Evolutionary conservation across 1,140 invertebrate genomes (phyloP).

Genomic region (Leptinotarsa defecta): DNA sequence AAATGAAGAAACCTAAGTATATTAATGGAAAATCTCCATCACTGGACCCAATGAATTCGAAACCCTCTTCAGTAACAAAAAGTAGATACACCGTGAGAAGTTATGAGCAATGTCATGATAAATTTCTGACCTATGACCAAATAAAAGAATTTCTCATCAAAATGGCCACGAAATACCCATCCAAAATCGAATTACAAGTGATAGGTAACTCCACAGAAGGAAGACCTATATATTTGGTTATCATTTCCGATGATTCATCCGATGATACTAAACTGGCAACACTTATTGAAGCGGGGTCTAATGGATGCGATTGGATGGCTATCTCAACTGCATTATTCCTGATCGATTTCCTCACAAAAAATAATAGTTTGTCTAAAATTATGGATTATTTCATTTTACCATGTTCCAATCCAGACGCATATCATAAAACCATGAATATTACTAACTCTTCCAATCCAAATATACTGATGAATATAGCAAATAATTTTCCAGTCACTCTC

Average conservation of each 20-base stretch:
- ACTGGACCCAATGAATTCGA: not conserved
- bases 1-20: not conserved
- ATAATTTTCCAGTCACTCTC: conserved; percentile 36
- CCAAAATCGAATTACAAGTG: conserved; percentile 17
- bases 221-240: conserved; percentile 37
- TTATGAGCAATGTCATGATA: conserved; percentile 36
- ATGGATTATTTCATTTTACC: conserved; percentile 41
- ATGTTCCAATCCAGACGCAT: conserved; percentile 44
- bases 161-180: conserved; percentile 29
- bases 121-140: conserved; percentile 39
- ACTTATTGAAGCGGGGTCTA: conserved; percentile 40
- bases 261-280: conserved; percentile 29
- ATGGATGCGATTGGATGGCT: conserved; percentile 36
- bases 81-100: not conserved
- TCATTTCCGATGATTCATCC: conserved; percentile 21
- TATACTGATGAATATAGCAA: conserved; percentile 27
- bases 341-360: conserved; percentile 38
- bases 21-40: not conserved
- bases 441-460: not conserved
- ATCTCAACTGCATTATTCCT: conserved; percentile 39
- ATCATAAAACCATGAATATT: conserved; percentile 24
- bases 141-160: conserved; percentile 35
- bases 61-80: not conserved
- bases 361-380: conserved; percentile 28
- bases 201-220: conserved; percentile 35